phyloP scores from a whole-genome alignment of 2,888 invertebrate species.

The Elysia crispata region DNA sequence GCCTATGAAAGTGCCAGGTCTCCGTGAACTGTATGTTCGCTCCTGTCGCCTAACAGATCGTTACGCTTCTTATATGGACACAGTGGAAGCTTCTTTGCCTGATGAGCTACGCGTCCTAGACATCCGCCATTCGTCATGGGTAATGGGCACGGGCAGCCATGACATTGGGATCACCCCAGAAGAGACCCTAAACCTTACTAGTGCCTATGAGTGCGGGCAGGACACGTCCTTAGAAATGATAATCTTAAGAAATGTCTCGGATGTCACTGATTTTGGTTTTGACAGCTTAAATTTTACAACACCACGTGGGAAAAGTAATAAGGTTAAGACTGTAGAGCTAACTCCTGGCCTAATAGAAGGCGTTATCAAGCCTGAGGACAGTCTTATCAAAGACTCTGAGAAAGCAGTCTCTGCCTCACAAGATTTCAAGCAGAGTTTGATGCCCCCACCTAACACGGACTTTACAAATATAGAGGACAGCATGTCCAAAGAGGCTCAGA shows the following conservation, averaged over 20 bases:
- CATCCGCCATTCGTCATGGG: conserved; percentile 34
- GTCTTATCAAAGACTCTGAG: conserved; percentile 14
- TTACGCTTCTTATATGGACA: conserved; percentile 15
- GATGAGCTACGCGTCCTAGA: conserved; percentile 38
- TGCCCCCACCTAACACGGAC: background rate
- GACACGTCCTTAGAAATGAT: conserved; percentile 20
- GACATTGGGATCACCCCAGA: background rate
- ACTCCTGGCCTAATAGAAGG: background rate
- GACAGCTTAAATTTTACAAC: too few species aligned
- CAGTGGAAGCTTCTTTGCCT: background rate
- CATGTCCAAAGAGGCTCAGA: background rate
- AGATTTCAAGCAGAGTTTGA: background rate
- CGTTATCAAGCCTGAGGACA: conserved; percentile 32
- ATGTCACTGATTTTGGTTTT: background rate
- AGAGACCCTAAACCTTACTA: conserved; percentile 21
- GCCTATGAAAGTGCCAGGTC: conserved; percentile 43
- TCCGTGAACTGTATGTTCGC: conserved; percentile 25
- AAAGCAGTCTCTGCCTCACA: conserved; percentile 26
- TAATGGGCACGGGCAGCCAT: background rate
- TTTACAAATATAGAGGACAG: too few species aligned
- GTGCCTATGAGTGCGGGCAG: conserved; percentile 45
- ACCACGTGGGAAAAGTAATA: too few species aligned
- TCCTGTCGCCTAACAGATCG: conserved; percentile 35
- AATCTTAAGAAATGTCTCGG: conserved; percentile 40
- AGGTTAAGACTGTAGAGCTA: too few species aligned